A percentile compares a stretch with the other conserved stretches of the same genome.
Conservation (phyloP, 2,888 invertebrate genomes). For the Dexiosoma caninum region DNA sequence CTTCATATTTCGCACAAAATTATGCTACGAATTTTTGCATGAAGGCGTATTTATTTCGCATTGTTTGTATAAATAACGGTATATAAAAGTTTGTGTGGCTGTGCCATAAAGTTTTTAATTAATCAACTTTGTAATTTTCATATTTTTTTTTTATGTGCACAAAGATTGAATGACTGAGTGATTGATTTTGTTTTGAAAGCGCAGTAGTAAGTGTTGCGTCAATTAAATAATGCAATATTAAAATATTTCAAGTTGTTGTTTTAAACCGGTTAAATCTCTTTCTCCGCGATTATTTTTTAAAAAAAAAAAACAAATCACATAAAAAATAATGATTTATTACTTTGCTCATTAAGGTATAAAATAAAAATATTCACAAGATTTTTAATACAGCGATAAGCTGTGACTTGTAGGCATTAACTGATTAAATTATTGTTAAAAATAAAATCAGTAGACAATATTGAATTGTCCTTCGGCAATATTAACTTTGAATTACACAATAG, state of each 20-base stretch:
- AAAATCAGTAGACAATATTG: too few relatives aligned
- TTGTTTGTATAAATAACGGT: not conserved
- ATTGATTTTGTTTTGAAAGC: not conserved
- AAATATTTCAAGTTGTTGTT: not conserved
- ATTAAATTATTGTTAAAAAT: too few relatives aligned
- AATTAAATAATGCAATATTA: not conserved
- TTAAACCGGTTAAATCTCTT: not conserved
- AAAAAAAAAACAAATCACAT: too few relatives aligned
- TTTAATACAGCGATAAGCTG: too few relatives aligned
- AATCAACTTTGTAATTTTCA: not conserved
- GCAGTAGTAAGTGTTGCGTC: not conserved
- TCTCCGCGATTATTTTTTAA: too few relatives aligned
- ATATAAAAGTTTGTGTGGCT: not conserved
- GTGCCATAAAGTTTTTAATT: slow-evolving; percentile 13
- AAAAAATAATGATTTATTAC: too few relatives aligned
- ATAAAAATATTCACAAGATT: too few relatives aligned
- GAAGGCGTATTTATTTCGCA: not conserved
- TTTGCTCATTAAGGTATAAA: too few relatives aligned
- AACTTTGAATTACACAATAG: too few relatives aligned
- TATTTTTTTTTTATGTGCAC: not conserved
- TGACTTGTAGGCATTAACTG: too few relatives aligned
- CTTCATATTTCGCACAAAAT: slow-evolving; percentile 21
- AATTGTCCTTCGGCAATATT: too few relatives aligned
- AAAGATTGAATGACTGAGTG: not conserved
- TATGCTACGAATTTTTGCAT: not conserved